These are phyloP conservation scores for Chelidonichthys spinosus DNA, from an alignment of 2,797 vertebrate genomes.

Conservation along the genomic window DNA sequence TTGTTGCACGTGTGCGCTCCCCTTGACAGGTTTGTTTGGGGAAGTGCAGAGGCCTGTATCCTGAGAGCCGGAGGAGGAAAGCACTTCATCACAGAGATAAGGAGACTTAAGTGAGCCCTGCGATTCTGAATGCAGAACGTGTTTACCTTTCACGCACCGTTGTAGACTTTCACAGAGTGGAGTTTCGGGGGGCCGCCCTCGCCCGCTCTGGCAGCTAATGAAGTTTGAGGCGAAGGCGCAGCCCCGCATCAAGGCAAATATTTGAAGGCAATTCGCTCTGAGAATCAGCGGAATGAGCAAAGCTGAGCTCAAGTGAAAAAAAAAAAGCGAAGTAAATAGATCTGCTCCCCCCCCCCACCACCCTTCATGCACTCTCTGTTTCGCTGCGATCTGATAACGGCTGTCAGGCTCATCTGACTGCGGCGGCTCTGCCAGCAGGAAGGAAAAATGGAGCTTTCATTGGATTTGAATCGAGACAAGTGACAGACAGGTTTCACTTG, in stretches of 20 bases:
- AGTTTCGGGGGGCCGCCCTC: slow-evolving; percentile 36
- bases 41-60: slow-evolving; percentile 72
- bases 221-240: slow-evolving; percentile 69
- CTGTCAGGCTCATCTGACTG: slow-evolving; percentile 48
- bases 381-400: slow-evolving; percentile 58
- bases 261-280: slow-evolving; percentile 71
- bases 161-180: slow-evolving; percentile 74
- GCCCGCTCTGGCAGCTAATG: slow-evolving; percentile 58
- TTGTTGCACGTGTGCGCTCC: slow-evolving; percentile 62
- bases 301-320: slow-evolving; percentile 58
- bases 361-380: slow-evolving; percentile 31
- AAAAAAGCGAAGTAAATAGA: slow-evolving; percentile 63
- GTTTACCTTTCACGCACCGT: slow-evolving; percentile 80
- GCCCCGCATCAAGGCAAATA: slow-evolving; percentile 72
- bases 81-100: slow-evolving; percentile 81
- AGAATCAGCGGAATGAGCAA: slow-evolving; percentile 57
- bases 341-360: slow-evolving; percentile 21
- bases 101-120: slow-evolving; percentile 79
- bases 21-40: slow-evolving; percentile 76
- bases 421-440: slow-evolving; percentile 34
- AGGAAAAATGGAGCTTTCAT: slow-evolving; percentile 33
- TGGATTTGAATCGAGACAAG: slow-evolving; percentile 50
- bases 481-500: slow-evolving; percentile 34
- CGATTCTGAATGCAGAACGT: slow-evolving; percentile 73
- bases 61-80: slow-evolving; percentile 72